Conservation (phyloP, 1,140 invertebrate genomes). For the Rhagoletis zephyria region DNA sequence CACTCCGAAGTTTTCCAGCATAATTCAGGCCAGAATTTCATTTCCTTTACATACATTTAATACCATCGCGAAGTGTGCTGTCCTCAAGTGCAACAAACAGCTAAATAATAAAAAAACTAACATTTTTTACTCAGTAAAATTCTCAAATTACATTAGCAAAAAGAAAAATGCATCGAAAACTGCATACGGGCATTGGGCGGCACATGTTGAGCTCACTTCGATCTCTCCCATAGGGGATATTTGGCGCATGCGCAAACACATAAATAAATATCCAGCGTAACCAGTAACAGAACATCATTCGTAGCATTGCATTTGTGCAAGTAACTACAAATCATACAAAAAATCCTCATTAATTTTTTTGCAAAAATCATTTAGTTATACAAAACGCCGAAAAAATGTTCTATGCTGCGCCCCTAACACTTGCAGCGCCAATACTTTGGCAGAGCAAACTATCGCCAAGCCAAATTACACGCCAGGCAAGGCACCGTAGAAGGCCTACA, state of each 20-base stretch:
- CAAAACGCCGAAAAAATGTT: too few relatives aligned
- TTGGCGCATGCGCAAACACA: not conserved
- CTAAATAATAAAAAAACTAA: not conserved
- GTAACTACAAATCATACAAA: not conserved
- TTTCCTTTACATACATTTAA: not conserved
- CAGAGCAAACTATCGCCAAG: too few relatives aligned
- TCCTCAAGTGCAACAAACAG: not conserved
- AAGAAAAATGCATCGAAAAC: not conserved
- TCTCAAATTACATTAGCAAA: not conserved
- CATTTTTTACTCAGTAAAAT: too few relatives aligned
- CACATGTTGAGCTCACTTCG: not conserved
- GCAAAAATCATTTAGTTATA: too few relatives aligned
- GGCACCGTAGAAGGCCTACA: too few relatives aligned
- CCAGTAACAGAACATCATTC: not conserved
- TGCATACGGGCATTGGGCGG: not conserved
- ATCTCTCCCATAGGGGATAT: not conserved
- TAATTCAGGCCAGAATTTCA: too few relatives aligned
- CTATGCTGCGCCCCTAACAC: too few relatives aligned
- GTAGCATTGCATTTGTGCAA: not conserved
- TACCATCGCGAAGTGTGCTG: not conserved
- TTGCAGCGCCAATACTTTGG: not conserved
- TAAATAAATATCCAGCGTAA: not conserved
- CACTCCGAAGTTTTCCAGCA: too few relatives aligned
- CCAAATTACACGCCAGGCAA: too few relatives aligned
- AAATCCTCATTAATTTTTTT: too few relatives aligned